Conservation (phyloP, 2,797 vertebrate species). For the Sebastolobus alascanus region DNA sequence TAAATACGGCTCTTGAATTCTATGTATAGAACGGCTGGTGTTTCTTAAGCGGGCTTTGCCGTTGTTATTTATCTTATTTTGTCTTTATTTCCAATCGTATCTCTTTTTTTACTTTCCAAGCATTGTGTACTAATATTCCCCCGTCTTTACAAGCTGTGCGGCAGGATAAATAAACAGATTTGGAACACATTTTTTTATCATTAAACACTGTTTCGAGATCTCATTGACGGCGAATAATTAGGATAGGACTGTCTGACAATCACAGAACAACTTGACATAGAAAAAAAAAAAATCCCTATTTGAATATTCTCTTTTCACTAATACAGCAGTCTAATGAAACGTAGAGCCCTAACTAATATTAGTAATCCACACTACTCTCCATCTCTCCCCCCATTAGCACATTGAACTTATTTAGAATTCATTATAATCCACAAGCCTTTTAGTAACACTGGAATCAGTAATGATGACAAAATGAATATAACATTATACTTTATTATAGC, state of each 20-base stretch:
- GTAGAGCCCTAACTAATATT: slow-evolving; percentile 78
- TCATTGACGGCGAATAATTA: slow-evolving; percentile 62
- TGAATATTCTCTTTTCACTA: slow-evolving; percentile 69
- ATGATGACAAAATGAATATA: slow-evolving; percentile 86
- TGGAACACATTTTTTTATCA: slow-evolving; percentile 44
- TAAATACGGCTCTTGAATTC: slow-evolving; percentile 96
- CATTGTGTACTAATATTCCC: slow-evolving; percentile 29
- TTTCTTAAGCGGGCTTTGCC: slow-evolving; percentile 81
- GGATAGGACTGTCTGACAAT: slow-evolving; percentile 58
- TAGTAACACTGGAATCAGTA: slow-evolving; percentile 80
- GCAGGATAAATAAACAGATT: slow-evolving; percentile 56
- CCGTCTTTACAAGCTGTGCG: slow-evolving; percentile 13
- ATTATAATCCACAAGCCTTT: slow-evolving; percentile 82
- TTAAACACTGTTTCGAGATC: slow-evolving; percentile 53
- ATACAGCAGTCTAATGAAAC: slow-evolving; percentile 78
- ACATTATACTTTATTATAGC: slow-evolving; percentile 83
- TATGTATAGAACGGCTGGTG: slow-evolving; percentile 92
- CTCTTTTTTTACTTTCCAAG: slow-evolving; percentile 60
- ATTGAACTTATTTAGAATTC: slow-evolving; percentile 84
- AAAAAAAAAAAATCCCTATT: slow-evolving; percentile 44
- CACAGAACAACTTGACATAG: slow-evolving; percentile 72
- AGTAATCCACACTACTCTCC: slow-evolving; percentile 76
- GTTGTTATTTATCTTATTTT: slow-evolving; percentile 79
- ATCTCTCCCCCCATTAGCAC: slow-evolving; percentile 80
- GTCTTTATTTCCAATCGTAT: slow-evolving; percentile 61